A percentile compares a stretch with the other conserved stretches of the same genome.
phyloP scores from a whole-genome alignment of 2,113 vertebrate species.

The Gila orcuttii region DNA sequence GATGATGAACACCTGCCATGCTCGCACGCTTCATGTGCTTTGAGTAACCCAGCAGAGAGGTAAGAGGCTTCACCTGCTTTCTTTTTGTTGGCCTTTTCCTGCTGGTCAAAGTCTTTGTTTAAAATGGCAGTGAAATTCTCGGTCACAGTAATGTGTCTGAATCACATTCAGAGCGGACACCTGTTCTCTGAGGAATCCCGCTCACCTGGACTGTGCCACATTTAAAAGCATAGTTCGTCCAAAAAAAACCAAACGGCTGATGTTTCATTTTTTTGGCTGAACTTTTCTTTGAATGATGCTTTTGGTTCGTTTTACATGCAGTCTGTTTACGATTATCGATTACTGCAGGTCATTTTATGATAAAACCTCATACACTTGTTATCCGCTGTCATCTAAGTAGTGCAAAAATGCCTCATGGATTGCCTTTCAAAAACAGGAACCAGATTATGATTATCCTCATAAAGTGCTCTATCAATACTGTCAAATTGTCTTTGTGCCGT shows the following conservation, averaged over 20 bases:
- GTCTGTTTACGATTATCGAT: neutral
- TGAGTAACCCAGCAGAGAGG: neutral
- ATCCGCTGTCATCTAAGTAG: neutral
- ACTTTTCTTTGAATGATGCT: neutral
- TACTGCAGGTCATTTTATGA: neutral
- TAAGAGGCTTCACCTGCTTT: conserved; percentile 35
- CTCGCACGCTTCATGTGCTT: neutral
- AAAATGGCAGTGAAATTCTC: conserved; percentile 33
- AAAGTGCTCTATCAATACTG: conserved; percentile 39
- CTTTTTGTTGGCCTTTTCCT: neutral
- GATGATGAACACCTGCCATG: conserved; percentile 25
- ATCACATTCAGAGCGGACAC: conserved; percentile 45
- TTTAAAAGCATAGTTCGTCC: neutral
- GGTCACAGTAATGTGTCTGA: neutral
- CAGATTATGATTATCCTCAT: conserved; percentile 35
- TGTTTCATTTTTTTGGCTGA: neutral
- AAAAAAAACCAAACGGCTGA: too few species aligned
- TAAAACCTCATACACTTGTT: neutral
- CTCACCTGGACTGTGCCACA: neutral
- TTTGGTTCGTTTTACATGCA: neutral
- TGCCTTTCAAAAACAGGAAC: conserved; percentile 24
- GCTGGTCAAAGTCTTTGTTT: conserved; percentile 36
- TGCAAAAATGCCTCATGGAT: neutral
- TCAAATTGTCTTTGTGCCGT: conserved; percentile 35
- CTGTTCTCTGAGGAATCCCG: conserved; percentile 7